Evolutionary conservation across 2,797 vertebrate species (phyloP), one percentile per base, ranked within the genome.

Genomic region (Bovichtus diacanthus): DNA sequence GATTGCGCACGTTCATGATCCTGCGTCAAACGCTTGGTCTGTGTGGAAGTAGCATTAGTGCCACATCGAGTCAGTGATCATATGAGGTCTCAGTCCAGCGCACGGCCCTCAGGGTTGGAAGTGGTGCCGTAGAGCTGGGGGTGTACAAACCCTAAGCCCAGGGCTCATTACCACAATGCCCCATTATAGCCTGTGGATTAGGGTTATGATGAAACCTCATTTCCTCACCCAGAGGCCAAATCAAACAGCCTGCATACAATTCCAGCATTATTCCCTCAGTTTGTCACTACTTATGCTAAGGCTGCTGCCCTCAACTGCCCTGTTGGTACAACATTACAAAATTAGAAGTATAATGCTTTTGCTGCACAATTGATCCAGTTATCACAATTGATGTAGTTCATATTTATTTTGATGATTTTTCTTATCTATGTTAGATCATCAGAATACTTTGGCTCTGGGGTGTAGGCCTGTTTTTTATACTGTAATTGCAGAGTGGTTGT

Each of bases 121-220:
- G 54, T 69, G 72, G 74, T 75, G 63, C 54, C 74, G 21, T 31
- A 53, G 82, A 76, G 76, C 81, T 75, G 50, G 55, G 56, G 67
- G 68, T 63, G 58, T 70, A 25, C 19, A 36, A 44, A 59, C 59
- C 54, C 65, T 89, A 88, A 91, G 70, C 84, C 81, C 18, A 2
- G 41, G 80, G 81, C 85, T 91, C 83, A 85, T 74, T 81, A 71
- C 65, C 74, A 90, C 89, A 90, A 89, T 90, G 77, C 53, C 66
- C 68, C 47, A 66, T 87, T 88, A 74, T 83, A 82, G 80, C 56
- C 60, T 5, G 39, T 56, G 86, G 85, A 87, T 91, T 89, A 85
- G 58, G 74, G 61, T 46, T 78, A 84, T 72, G 75, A 87, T 87
- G 81, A 85, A 89, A 83, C 85, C 82, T 69, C 74, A 72, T 81